A percentile compares a stretch with the other conserved stretches of the same genome.
Evolutionary conservation across 2,888 invertebrate genomes (phyloP).

Genomic region (Gari tellinella): DNA sequence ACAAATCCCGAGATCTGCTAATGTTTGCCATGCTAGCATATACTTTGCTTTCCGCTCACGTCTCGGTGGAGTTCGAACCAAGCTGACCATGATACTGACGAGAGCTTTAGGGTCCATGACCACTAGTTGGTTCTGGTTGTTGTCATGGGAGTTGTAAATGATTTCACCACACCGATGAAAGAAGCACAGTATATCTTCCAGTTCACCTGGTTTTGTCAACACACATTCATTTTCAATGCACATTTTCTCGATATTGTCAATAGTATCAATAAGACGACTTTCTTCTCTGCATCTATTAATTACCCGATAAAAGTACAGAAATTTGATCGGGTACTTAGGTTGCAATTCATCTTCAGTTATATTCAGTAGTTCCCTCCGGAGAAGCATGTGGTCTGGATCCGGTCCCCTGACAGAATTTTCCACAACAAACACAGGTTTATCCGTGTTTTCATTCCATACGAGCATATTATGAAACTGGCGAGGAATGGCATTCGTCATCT

Average conservation of each 20-base stretch:
- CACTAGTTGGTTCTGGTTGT: slow-evolving; percentile 57
- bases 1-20: slow-evolving; percentile 36
- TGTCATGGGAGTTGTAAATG: slow-evolving; percentile 60
- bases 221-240: slow-evolving; percentile 50
- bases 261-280: slow-evolving; percentile 41
- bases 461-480: slow-evolving; percentile 62
- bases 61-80: slow-evolving; percentile 41
- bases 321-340: slow-evolving; percentile 55
- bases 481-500: slow-evolving; percentile 46
- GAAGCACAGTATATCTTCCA: slow-evolving; percentile 56
- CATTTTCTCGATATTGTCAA: slow-evolving; percentile 32
- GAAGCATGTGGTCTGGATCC: slow-evolving; percentile 55
- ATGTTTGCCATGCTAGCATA: slow-evolving; percentile 43
- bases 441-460: slow-evolving; percentile 59
- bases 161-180: slow-evolving; percentile 62
- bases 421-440: slow-evolving; percentile 59
- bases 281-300: slow-evolving; percentile 51
- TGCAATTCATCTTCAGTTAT: slow-evolving; percentile 37
- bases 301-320: slow-evolving; percentile 60
- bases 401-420: slow-evolving; percentile 57
- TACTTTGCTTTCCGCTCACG: slow-evolving; percentile 27
- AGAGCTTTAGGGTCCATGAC: slow-evolving; percentile 62
- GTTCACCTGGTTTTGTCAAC: slow-evolving; percentile 39
- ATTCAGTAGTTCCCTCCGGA: slow-evolving; percentile 34
- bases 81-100: slow-evolving; percentile 53